Base-by-base conservation (phyloP, 2,113 vertebrate genomes). In the Esox niger region DNA sequence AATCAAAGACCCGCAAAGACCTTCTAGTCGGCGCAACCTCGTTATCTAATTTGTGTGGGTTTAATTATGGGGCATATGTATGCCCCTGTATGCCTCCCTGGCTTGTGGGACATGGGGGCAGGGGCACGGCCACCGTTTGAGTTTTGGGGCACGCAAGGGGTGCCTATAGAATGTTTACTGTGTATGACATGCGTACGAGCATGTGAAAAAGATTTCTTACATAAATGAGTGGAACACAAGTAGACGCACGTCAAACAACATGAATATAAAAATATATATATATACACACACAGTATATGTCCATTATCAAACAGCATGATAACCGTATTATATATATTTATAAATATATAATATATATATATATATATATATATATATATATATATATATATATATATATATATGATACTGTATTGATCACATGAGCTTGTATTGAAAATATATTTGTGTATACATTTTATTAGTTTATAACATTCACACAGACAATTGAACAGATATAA, bases 41-140 rank as follows among this genome's bases (percentile, higher is more conserved):
- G 75, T 86, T 83, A 74, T 79, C 84, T 80, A 78, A 86, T 88
- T 87, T 88, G 82, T 79, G 71, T 69, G 60, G 82, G 72, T 80
- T 82, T 84, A 85, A 83, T 82, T 70, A 75, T 84, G 75, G 63
- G 63, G 68, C 2, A 29, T 67, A 63, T n/a, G n/a, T n/a, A 43
- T 4, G 13, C 35, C 13, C 5, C 3, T 17, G 38, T 43, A 43
- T 77, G 66, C 58, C 38, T 17, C 25, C 49, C 58, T 67, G 59
- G 72, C 81, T 70, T 30, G 23, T 58, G 78, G 80, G 80, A 79
- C 33, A 68, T 6, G 47, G 57, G 69, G n/a, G n/a, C n/a, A n/a
- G n/a, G 69, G 67, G 73, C 13, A 43, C 38, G 11, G 66, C 59
- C 47, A 52, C 67, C 56, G 80, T 81, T 79, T 71, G 74, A 81